These are phyloP conservation scores for Hirtodrosophila duncani DNA, from an alignment of 2,888 invertebrate species.

Conservation along the genomic window DNA sequence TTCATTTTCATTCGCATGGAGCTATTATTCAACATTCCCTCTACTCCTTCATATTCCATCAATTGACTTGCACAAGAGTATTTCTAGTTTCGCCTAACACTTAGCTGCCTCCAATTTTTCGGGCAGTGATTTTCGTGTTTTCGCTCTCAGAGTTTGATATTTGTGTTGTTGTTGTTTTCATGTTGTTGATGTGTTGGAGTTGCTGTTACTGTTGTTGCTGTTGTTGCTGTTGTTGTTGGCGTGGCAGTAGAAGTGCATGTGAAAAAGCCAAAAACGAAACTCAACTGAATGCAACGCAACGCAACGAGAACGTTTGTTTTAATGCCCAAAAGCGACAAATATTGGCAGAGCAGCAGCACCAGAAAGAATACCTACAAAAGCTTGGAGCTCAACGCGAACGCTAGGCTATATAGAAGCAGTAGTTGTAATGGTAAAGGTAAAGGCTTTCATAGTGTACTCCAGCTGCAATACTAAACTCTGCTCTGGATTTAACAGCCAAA, in stretches of 20 bases:
- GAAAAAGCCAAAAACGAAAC: conserved; percentile 26
- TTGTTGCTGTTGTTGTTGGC: conserved; percentile 41
- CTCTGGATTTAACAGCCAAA: conserved; percentile 63
- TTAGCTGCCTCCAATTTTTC: conserved; percentile 25
- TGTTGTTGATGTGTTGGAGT: conserved; percentile 1
- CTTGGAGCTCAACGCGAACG: background rate
- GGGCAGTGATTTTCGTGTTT: conserved; percentile 60
- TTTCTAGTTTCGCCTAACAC: background rate
- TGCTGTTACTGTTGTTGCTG: conserved; percentile 2
- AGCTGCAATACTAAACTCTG: conserved; percentile 50
- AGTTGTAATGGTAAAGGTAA: background rate
- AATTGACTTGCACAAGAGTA: too few relatives aligned
- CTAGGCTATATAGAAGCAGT: background rate
- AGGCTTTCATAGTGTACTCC: background rate
- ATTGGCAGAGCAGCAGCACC: conserved; percentile 44
- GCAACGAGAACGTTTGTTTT: conserved; percentile 71
- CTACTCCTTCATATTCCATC: too few relatives aligned
- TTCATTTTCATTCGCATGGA: too few relatives aligned
- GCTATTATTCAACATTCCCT: too few relatives aligned
- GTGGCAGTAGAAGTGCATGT: conserved; percentile 55
- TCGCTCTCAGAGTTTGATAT: conserved; percentile 44
- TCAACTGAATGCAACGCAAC: conserved; percentile 27
- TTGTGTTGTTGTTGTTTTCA: conserved; percentile 8
- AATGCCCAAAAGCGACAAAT: conserved; percentile 72
- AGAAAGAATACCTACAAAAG: background rate